These are phyloP conservation scores for Congeria kusceri DNA, from an alignment of 2,888 invertebrate species.

Conservation along the genomic window DNA sequence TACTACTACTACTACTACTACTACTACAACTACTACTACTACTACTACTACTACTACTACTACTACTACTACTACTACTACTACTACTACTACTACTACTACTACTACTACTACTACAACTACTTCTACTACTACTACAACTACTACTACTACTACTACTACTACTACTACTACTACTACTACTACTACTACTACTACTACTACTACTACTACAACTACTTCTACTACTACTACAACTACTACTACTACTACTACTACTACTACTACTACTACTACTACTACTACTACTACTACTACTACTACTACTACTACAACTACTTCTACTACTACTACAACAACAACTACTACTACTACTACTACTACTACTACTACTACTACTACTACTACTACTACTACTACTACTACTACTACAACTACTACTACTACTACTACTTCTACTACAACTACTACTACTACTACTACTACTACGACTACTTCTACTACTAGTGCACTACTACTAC, in stretches of 20 bases:
- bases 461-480: too few species aligned
- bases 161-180: neutral
- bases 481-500: too few species aligned
- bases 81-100: neutral
- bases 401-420: neutral
- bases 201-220: neutral
- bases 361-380: neutral
- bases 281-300: neutral
- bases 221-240: too few species aligned
- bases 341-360: neutral
- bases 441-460: too few species aligned
- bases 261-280: neutral
- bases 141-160: neutral
- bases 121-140: neutral
- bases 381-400: neutral
- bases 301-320: too few species aligned
- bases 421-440: too few species aligned
- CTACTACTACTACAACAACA: neutral
- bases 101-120: constrained; percentile 1
- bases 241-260: neutral
- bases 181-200: neutral
- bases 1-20: too few species aligned
- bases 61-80: constrained; percentile 11
- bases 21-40: neutral
- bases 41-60: neutral